Evolutionary conservation across 37 sponge, comb jelly and placozoan genomes (phyloP).

Genomic region (Amphimedon queenslandica): DNA sequence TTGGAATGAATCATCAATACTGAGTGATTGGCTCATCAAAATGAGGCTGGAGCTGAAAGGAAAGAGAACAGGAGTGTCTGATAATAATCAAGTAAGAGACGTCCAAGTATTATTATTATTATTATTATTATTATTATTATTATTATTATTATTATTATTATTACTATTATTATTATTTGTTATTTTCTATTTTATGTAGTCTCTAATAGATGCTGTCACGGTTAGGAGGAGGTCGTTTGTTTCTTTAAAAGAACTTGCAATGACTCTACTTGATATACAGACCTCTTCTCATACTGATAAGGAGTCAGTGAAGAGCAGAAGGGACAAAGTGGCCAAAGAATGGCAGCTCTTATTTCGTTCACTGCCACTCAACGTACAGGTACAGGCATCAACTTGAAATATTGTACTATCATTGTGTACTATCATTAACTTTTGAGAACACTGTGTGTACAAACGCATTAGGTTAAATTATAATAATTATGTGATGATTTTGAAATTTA

Average conservation of each 20-base stretch:
- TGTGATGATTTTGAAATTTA: too few relatives aligned
- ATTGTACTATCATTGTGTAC: too few relatives aligned
- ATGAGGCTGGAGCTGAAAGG: slow-evolving; percentile 28
- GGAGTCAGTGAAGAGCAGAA: background rate
- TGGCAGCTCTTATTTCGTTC: background rate
- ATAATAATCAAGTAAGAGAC: background rate
- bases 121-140: background rate
- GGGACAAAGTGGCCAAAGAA: background rate
- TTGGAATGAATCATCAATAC: slow-evolving; percentile 18
- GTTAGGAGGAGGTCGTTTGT: background rate
- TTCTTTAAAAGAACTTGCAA: background rate
- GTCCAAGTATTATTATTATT: background rate
- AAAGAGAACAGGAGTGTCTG: background rate
- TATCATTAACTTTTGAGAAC: too few relatives aligned
- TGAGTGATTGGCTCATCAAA: slow-evolving; percentile 18
- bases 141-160: background rate
- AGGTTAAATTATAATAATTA: too few relatives aligned
- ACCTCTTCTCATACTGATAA: background rate
- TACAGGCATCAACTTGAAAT: too few relatives aligned
- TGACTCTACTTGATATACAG: background rate
- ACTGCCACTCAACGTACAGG: background rate
- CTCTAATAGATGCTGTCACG: background rate
- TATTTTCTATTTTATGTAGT: background rate
- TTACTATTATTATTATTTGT: background rate
- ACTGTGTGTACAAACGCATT: too few relatives aligned